Conservation (phyloP, 2,888 invertebrate species). For the Cephus pulcher region DNA sequence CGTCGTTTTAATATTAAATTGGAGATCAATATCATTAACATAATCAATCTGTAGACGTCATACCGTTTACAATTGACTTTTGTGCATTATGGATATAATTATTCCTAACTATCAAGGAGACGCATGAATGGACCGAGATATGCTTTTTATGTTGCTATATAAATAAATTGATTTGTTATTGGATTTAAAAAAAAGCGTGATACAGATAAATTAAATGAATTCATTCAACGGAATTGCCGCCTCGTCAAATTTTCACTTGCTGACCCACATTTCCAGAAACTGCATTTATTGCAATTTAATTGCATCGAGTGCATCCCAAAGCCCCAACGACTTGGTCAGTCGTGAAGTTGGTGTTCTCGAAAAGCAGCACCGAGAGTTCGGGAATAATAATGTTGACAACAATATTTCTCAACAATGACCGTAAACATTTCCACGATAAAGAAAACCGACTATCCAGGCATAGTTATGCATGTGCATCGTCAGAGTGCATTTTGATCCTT, state of each 20-base stretch:
- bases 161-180: not conserved
- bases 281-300: not conserved
- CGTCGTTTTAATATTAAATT: not conserved
- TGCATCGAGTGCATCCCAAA: not conserved
- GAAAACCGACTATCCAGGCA: not conserved
- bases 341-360: not conserved
- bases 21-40: not conserved
- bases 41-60: not conserved
- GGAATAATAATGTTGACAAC: not conserved
- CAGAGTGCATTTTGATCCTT: not conserved
- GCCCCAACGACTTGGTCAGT: not conserved
- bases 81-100: not conserved
- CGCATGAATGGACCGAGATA: not conserved
- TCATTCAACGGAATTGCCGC: not conserved
- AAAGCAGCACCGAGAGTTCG: not conserved
- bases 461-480: not conserved
- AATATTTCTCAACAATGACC: not conserved
- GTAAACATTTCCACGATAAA: not conserved
- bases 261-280: not conserved
- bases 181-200: not conserved
- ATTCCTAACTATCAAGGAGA: not conserved
- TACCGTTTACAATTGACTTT: not conserved
- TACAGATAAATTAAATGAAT: not conserved
- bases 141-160: not conserved
- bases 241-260: not conserved